Evolutionary conservation across 2,888 invertebrate species (phyloP).

Genomic region (Syrista parreyssii): DNA sequence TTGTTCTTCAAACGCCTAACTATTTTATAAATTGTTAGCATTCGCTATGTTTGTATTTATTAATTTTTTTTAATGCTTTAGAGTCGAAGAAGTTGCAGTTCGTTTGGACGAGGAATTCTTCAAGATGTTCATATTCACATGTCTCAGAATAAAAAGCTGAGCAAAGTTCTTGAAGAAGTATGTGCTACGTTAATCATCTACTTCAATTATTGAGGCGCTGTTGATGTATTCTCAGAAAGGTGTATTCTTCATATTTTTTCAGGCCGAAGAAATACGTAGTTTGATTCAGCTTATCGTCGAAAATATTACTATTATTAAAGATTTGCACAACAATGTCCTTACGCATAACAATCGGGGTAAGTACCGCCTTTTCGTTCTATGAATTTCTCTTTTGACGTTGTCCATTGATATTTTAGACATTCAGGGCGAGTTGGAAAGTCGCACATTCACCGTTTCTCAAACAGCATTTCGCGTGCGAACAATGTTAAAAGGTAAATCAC

Average conservation of each 20-base stretch:
- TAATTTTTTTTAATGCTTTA: slow-evolving; percentile 21
- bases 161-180: slow-evolving; percentile 58
- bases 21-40: neutral
- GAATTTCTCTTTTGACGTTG: slow-evolving; percentile 6
- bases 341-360: slow-evolving; percentile 61
- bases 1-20: neutral
- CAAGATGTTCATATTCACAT: slow-evolving; percentile 54
- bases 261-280: slow-evolving; percentile 62
- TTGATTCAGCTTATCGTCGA: slow-evolving; percentile 57
- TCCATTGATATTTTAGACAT: slow-evolving; percentile 65
- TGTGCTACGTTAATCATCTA: slow-evolving; percentile 30
- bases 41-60: neutral
- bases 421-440: slow-evolving; percentile 72
- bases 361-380: slow-evolving; percentile 9
- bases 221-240: neutral
- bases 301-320: slow-evolving; percentile 59
- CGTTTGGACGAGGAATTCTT: slow-evolving; percentile 50
- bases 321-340: slow-evolving; percentile 67
- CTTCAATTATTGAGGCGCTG: neutral
- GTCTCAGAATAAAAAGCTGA: slow-evolving; percentile 51
- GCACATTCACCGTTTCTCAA: slow-evolving; percentile 69
- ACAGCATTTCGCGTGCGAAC: slow-evolving; percentile 69
- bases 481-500: slow-evolving; percentile 68
- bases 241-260: neutral
- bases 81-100: slow-evolving; percentile 45